Percentiles rank a stretch among this genome's conserved stretches.
Conservation (phyloP, 2,113 vertebrate genomes). For the Agapornis roseicollis region DNA sequence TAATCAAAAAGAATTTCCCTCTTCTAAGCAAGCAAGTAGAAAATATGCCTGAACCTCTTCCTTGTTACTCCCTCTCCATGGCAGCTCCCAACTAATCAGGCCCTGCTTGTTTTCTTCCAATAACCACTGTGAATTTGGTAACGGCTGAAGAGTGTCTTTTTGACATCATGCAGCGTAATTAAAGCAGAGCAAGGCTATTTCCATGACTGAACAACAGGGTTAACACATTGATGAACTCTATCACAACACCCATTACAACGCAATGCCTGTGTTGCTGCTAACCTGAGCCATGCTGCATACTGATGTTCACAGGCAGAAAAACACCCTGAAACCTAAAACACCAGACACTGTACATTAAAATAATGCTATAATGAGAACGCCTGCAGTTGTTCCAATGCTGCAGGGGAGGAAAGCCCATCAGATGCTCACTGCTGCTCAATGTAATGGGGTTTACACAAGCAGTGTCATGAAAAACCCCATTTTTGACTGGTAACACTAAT, state of each 20-base stretch:
- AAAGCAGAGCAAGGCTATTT: neutral
- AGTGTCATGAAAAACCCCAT: neutral
- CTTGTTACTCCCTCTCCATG: neutral
- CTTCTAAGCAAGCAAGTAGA: neutral
- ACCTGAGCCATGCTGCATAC: neutral
- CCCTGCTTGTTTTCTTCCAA: neutral
- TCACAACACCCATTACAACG: neutral
- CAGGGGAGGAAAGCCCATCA: neutral
- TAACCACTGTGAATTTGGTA: neutral
- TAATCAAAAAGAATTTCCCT: neutral
- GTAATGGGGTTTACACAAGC: neutral
- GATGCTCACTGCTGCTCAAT: neutral
- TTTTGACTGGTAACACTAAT: neutral
- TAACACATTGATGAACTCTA: neutral
- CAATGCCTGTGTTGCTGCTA: neutral
- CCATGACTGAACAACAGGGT: neutral
- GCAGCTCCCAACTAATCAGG: neutral
- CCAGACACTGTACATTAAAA: neutral
- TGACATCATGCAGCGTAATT: neutral
- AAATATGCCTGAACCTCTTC: neutral
- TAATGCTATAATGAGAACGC: neutral
- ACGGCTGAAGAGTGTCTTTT: slow-evolving; percentile 1
- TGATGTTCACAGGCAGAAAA: neutral
- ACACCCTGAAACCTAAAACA: neutral
- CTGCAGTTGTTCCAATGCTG: neutral